Conservation (phyloP, 1,140 invertebrate species). For the Lerema accius region DNA sequence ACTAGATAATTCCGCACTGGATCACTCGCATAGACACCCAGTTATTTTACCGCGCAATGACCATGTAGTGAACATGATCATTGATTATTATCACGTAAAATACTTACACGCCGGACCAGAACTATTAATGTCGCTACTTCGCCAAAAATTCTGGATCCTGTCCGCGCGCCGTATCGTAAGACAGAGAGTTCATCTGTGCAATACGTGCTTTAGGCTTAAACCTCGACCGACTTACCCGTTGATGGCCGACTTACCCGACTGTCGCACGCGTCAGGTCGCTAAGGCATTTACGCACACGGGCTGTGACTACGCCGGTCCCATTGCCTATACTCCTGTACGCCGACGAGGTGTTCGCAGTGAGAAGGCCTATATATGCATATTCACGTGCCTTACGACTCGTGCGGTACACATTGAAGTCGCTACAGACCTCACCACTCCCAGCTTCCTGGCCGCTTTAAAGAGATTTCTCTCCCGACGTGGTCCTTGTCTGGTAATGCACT, state of each 20-base stretch:
- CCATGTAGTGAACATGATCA: slow-evolving; percentile 40
- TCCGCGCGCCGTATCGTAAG: slow-evolving; percentile 26
- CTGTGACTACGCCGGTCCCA: slow-evolving; percentile 22
- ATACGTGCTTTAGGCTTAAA: slow-evolving; percentile 9
- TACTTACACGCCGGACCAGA: slow-evolving; percentile 35
- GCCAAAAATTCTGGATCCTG: slow-evolving; percentile 39
- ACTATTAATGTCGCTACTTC: slow-evolving; percentile 34
- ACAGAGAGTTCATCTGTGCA: slow-evolving; percentile 9
- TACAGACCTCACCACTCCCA: slow-evolving; percentile 24
- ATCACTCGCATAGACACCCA: slow-evolving; percentile 34
- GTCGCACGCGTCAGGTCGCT: slow-evolving; percentile 11
- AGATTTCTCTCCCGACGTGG: slow-evolving; percentile 58
- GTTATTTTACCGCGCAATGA: slow-evolving; percentile 30
- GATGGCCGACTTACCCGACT: slow-evolving; percentile 26
- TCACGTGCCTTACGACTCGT: slow-evolving; percentile 22
- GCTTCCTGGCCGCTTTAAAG: slow-evolving; percentile 15
- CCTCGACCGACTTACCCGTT: slow-evolving; percentile 11
- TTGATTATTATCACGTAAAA: slow-evolving; percentile 35
- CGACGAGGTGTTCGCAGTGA: slow-evolving; percentile 16
- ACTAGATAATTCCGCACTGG: slow-evolving; percentile 44
- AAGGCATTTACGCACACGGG: slow-evolving; percentile 26
- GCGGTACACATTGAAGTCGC: slow-evolving; percentile 18
- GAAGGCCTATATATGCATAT: slow-evolving; percentile 26
- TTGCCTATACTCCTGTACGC: slow-evolving; percentile 20
- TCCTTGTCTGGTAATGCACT: slow-evolving; percentile 28